These are phyloP conservation scores for Tanaodytes sp. DNA, from an alignment of 2,888 invertebrate genomes.

Conservation along the genomic window DNA sequence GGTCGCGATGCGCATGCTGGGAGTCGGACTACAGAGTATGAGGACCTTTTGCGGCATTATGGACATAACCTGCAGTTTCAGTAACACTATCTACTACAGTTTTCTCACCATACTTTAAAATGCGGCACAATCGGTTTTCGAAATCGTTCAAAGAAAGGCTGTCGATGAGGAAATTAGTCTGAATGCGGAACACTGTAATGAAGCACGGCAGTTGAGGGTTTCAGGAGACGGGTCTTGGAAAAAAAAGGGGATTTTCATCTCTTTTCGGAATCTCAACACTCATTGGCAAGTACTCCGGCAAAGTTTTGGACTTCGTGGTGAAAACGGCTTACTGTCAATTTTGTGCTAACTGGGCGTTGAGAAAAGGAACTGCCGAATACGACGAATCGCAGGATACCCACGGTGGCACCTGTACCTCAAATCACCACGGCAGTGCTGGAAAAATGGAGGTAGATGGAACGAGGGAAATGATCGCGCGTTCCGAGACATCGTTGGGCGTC, in stretches of 20 bases:
- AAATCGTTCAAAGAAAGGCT: too few relatives aligned
- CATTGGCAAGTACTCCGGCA: too few relatives aligned
- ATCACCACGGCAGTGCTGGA: conserved; percentile 37
- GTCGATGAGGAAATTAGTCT: too few relatives aligned
- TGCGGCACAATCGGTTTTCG: too few relatives aligned
- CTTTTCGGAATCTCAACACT: not conserved
- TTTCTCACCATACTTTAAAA: too few relatives aligned
- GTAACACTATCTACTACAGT: too few relatives aligned
- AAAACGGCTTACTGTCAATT: conserved; percentile 10
- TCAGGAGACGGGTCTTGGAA: conserved; percentile 2
- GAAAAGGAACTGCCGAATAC: conserved; percentile 16
- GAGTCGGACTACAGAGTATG: conserved; percentile 3
- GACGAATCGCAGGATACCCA: conserved; percentile 27
- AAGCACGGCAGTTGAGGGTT: too few relatives aligned
- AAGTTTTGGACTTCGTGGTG: conserved; percentile 3
- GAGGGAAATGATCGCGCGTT: not conserved
- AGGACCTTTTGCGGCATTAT: conserved; percentile 9
- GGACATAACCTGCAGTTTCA: too few relatives aligned
- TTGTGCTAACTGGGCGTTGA: conserved; percentile 21
- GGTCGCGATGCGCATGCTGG: too few relatives aligned
- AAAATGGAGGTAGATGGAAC: conserved; percentile 7
- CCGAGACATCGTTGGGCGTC: too few relatives aligned
- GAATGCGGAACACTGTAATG: too few relatives aligned
- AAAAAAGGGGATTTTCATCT: conserved; percentile 4
- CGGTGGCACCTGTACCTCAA: conserved; percentile 20